phyloP scores from a whole-genome alignment of 2,113 vertebrate genomes.

The Pungitius pungitius region DNA sequence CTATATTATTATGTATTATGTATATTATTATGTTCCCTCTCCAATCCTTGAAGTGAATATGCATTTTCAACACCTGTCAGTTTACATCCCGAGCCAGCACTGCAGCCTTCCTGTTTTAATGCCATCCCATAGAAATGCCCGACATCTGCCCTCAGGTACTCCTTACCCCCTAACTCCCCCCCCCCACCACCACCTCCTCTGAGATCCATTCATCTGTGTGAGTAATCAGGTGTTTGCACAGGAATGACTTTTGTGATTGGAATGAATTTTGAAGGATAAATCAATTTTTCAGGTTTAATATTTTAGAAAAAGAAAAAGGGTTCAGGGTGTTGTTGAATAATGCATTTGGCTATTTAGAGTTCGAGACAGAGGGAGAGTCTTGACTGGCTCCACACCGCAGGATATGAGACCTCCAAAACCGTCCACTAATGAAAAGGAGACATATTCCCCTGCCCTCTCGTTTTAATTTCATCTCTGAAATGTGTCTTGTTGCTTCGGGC shows the following conservation, averaged over 20 bases:
- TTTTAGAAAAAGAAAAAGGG: slow-evolving; percentile 61
- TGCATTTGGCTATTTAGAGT: slow-evolving; percentile 72
- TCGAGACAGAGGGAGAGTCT: slow-evolving; percentile 55
- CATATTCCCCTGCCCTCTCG: slow-evolving; percentile 48
- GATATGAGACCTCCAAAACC: slow-evolving; percentile 61
- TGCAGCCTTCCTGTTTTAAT: slow-evolving; percentile 36
- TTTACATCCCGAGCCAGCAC: slow-evolving; percentile 11
- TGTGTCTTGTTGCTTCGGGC: slow-evolving; percentile 31
- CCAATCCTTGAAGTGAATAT: slow-evolving; percentile 33
- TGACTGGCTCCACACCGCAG: slow-evolving; percentile 53
- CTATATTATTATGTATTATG: slow-evolving; percentile 13
- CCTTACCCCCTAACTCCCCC: slow-evolving; percentile 2
- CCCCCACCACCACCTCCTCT: neutral
- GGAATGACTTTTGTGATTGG: slow-evolving; percentile 60
- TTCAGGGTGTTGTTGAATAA: slow-evolving; percentile 61
- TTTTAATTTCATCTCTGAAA: slow-evolving; percentile 55
- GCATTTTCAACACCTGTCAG: slow-evolving; percentile 27
- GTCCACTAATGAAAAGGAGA: slow-evolving; percentile 69
- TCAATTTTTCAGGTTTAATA: slow-evolving; percentile 75
- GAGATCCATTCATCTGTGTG: slow-evolving; percentile 44
- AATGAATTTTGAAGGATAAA: slow-evolving; percentile 68
- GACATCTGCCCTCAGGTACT: slow-evolving; percentile 44
- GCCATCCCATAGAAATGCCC: slow-evolving; percentile 45
- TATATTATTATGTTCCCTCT: slow-evolving; percentile 1
- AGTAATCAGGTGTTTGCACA: slow-evolving; percentile 69